These are phyloP conservation scores for Scaptomyza tumidula DNA, from an alignment of 2,888 invertebrate genomes.

Conservation along the genomic window DNA sequence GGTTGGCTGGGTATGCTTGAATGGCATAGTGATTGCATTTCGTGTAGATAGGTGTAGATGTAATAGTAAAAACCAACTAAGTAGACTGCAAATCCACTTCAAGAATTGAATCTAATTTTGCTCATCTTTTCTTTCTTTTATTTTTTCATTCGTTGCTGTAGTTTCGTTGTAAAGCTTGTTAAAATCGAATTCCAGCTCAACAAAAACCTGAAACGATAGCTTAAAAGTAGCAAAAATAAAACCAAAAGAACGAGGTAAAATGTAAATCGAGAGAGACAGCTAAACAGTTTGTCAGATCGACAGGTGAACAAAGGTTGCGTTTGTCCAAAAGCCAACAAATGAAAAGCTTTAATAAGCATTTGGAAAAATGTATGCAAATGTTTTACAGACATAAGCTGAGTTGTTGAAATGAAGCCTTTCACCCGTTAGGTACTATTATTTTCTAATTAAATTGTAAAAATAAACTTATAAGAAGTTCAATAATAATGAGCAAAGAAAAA, in stretches of 20 bases:
- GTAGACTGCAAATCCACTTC: constrained; percentile 21
- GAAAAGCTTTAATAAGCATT: background rate
- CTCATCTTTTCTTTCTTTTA: background rate
- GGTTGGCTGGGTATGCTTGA: background rate
- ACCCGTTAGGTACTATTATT: too few relatives aligned
- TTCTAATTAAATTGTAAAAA: too few relatives aligned
- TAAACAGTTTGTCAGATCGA: background rate
- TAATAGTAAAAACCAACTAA: constrained; percentile 11
- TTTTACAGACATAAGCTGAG: too few relatives aligned
- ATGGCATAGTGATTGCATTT: constrained; percentile 42
- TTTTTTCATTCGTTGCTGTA: background rate
- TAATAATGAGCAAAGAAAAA: background rate
- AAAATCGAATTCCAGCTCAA: constrained; percentile 12
- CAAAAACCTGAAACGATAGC: background rate
- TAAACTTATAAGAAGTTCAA: background rate
- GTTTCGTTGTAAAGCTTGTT: constrained; percentile 5
- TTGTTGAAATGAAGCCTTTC: background rate
- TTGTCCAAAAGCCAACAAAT: background rate
- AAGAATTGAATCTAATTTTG: constrained; percentile 17
- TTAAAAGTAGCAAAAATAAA: background rate
- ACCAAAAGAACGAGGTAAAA: background rate
- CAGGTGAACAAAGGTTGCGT: background rate
- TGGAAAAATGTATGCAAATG: background rate
- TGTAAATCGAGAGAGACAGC: background rate
- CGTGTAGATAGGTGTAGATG: constrained; percentile 5